A percentile compares a stretch with the other conserved stretches of the same genome.
Evolutionary conservation across 92 coral and sea anemone species (phyloP).

Genomic region (Palythoa grandis): DNA sequence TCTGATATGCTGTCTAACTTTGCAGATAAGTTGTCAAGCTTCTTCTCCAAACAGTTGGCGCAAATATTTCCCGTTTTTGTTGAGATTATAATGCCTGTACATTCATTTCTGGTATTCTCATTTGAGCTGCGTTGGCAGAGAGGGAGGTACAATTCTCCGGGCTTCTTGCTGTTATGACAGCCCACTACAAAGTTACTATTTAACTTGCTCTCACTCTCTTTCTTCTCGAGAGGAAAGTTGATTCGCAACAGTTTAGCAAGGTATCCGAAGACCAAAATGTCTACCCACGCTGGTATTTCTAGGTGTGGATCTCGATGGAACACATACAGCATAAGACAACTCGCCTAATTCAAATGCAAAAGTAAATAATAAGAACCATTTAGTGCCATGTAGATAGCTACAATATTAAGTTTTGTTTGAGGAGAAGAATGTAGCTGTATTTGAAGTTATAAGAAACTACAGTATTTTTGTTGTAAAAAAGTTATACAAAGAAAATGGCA

Average conservation of each 20-base stretch:
- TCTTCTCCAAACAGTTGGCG: slow-evolving; percentile 16
- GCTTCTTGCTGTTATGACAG: background rate
- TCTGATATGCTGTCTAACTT: slow-evolving; percentile 37
- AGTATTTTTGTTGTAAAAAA: no score
- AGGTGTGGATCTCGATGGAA: slow-evolving; percentile 76
- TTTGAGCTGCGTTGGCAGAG: background rate
- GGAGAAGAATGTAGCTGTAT: no score
- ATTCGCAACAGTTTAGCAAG: slow-evolving; percentile 74
- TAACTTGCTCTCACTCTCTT: slow-evolving; percentile 14
- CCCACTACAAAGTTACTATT: slow-evolving; percentile 12
- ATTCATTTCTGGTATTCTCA: slow-evolving; percentile 16
- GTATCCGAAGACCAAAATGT: slow-evolving; percentile 70
- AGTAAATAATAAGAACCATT: no score
- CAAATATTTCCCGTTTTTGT: slow-evolving; percentile 4
- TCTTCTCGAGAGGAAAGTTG: slow-evolving; percentile 38
- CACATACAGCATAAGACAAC: slow-evolving; percentile 72
- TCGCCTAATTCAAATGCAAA: slow-evolving; percentile 2
- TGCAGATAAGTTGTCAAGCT: slow-evolving; percentile 27
- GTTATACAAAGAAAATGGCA: no score
- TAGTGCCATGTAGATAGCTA: background rate
- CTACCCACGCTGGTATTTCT: slow-evolving; percentile 79
- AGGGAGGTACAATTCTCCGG: background rate
- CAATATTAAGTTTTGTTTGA: no score
- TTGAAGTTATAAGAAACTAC: no score
- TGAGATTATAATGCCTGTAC: background rate